These are phyloP conservation scores for Ploceus nigricollis DNA, from an alignment of 2,113 vertebrate species.

Conservation along the genomic window DNA sequence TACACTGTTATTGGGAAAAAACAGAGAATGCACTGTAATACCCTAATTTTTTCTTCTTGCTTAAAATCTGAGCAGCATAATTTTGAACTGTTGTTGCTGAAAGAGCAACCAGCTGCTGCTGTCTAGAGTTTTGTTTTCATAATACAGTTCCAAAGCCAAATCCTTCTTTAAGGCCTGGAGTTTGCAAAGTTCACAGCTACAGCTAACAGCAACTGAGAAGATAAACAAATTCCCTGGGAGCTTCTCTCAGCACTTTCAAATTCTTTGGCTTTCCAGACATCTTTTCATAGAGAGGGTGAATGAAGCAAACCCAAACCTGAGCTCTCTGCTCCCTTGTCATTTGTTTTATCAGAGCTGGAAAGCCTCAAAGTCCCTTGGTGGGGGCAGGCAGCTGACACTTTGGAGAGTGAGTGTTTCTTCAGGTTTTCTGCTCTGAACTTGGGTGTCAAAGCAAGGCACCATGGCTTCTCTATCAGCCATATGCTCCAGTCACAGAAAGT, in stretches of 20 bases:
- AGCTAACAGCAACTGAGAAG: background rate
- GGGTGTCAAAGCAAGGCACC: accelerated
- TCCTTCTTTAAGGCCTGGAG: background rate
- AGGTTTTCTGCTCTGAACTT: background rate
- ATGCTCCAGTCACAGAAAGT: background rate
- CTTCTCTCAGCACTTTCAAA: background rate
- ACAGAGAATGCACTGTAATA: background rate
- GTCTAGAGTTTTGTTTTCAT: background rate
- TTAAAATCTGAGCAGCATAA: background rate
- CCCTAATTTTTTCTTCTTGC: background rate
- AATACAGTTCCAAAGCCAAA: background rate
- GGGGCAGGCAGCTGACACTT: background rate
- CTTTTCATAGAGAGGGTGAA: background rate
- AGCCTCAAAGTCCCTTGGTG: background rate
- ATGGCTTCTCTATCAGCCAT: background rate
- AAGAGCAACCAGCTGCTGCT: background rate
- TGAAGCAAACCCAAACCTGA: background rate
- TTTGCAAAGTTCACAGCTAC: background rate
- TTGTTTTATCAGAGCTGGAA: background rate
- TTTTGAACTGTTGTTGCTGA: background rate
- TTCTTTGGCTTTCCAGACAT: background rate
- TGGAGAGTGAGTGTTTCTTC: background rate
- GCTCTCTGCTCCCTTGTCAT: background rate
- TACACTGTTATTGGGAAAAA: background rate
- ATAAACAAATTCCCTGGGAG: background rate